Conservation (phyloP, 2,888 invertebrate genomes). For the Drosophila basisetae region DNA sequence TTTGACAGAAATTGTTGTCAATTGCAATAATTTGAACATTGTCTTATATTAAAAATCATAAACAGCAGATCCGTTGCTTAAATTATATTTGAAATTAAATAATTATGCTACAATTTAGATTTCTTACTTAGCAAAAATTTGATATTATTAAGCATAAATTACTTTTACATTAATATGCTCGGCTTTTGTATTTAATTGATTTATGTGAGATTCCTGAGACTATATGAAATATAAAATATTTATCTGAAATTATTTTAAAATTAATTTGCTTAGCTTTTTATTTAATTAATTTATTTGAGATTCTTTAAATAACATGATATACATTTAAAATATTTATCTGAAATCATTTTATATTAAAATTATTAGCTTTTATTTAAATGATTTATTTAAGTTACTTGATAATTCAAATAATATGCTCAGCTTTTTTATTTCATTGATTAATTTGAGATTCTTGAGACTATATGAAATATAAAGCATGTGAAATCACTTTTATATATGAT, state of each 20-base stretch:
- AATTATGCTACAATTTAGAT: neutral
- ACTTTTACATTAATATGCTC: neutral
- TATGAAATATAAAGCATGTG: neutral
- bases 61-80: neutral
- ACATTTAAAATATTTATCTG: no score
- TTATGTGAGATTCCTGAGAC: neutral
- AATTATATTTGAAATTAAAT: neutral
- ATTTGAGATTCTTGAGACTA: neutral
- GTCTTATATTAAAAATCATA: neutral
- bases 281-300: neutral
- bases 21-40: neutral
- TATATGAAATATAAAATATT: neutral
- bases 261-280: neutral
- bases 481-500: neutral
- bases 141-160: neutral
- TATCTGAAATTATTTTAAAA: no score
- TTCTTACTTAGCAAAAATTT: neutral
- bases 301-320: neutral
- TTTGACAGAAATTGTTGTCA: neutral
- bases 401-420: neutral
- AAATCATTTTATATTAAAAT: no score
- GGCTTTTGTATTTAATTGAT: neutral
- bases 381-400: no score
- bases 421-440: neutral
- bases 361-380: no score